Conservation (phyloP, 2,113 vertebrate genomes). For the Vimba vimba region DNA sequence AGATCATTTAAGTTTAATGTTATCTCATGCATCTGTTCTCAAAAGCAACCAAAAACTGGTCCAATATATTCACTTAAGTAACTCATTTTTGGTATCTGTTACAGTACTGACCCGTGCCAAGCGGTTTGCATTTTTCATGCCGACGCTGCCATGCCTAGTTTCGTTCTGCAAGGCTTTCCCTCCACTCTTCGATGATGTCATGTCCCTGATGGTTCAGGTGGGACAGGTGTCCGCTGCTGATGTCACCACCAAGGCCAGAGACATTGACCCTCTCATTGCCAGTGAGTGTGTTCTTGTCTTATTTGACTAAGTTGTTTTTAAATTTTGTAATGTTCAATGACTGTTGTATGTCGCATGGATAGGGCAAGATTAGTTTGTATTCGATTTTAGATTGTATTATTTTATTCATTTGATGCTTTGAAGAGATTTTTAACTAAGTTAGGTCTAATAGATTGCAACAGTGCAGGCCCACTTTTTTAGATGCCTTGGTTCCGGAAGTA, state of each 20-base stretch:
- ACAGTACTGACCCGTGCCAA: constrained; percentile 93
- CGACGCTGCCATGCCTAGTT: constrained; percentile 93
- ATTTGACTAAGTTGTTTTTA: not conserved
- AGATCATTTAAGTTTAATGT: not conserved
- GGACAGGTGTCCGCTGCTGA: constrained; percentile 97
- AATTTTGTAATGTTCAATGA: not conserved
- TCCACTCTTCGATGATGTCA: constrained; percentile 93
- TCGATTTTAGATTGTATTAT: not conserved
- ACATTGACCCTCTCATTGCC: constrained; percentile 92
- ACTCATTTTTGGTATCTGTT: constrained; percentile 26
- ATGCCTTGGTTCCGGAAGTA: not conserved
- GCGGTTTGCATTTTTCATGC: constrained; percentile 94
- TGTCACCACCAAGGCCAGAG: constrained; percentile 90
- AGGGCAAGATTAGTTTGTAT: not conserved
- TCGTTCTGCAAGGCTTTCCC: constrained; percentile 97
- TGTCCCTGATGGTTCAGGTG: constrained; percentile 92
- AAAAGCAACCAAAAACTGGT: not conserved
- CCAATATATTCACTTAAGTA: not conserved
- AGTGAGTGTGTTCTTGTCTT: constrained; percentile 77
- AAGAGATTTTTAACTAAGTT: not conserved
- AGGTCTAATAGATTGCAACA: not conserved
- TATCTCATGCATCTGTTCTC: not conserved
- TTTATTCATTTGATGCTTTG: not conserved
- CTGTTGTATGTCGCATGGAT: not conserved
- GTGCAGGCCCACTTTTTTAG: not conserved